Percentiles rank a stretch among this genome's conserved stretches.
Conservation (phyloP, 1,140 invertebrate genomes). For the Eumaeus atala region DNA sequence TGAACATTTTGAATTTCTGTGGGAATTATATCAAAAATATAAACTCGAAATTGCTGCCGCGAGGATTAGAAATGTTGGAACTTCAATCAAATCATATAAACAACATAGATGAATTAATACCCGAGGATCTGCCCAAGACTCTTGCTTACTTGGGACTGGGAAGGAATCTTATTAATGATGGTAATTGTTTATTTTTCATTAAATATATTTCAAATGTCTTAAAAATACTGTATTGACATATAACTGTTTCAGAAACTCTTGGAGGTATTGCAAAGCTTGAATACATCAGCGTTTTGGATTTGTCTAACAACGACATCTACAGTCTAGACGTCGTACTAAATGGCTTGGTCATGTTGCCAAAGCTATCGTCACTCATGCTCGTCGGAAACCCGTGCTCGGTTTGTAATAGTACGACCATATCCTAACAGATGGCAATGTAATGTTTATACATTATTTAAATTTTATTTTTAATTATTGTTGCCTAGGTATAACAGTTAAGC, state of each 20-base stretch:
- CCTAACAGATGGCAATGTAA: slow-evolving; percentile 36
- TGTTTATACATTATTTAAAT: no score
- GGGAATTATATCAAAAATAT: slow-evolving; percentile 46
- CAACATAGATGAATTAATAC: slow-evolving; percentile 34
- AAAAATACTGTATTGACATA: not conserved
- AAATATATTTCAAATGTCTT: not conserved
- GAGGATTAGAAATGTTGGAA: slow-evolving; percentile 41
- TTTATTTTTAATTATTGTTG: no score
- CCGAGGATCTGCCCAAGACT: slow-evolving; percentile 37
- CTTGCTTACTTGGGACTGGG: slow-evolving; percentile 51
- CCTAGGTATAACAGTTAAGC: no score
- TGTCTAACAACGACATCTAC: slow-evolving; percentile 74
- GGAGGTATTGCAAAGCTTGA: slow-evolving; percentile 25
- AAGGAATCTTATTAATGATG: slow-evolving; percentile 43
- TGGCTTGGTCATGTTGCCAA: slow-evolving; percentile 43
- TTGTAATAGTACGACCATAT: slow-evolving; percentile 18
- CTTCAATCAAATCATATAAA: slow-evolving; percentile 50
- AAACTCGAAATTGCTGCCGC: slow-evolving; percentile 34
- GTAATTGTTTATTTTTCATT: slow-evolving; percentile 25
- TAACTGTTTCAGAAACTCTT: not conserved
- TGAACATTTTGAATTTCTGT: slow-evolving; percentile 48
- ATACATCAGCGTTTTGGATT: slow-evolving; percentile 56
- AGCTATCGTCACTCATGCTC: slow-evolving; percentile 54
- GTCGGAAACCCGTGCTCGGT: slow-evolving; percentile 75
- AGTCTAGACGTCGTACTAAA: slow-evolving; percentile 54